Conservation (phyloP, 2,888 invertebrate genomes). For the Arctia plantaginis region DNA sequence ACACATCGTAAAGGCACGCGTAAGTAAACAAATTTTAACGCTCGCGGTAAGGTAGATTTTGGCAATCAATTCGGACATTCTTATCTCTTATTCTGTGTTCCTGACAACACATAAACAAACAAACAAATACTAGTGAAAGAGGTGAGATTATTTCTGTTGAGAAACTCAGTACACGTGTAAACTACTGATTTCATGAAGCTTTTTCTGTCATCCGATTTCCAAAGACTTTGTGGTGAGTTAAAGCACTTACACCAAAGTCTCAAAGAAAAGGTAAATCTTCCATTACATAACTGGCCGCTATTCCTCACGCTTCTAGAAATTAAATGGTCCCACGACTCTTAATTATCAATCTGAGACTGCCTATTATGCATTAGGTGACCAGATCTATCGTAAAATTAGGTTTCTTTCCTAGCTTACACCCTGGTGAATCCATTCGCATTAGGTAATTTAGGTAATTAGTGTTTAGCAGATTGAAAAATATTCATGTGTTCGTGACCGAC, state of each 20-base stretch:
- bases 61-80: not conserved
- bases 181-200: not conserved
- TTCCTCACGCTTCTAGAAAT: not conserved
- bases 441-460: not conserved
- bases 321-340: not conserved
- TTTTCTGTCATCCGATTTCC: not conserved
- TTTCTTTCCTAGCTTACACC: not conserved
- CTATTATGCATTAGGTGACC: not conserved
- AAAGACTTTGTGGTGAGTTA: not conserved
- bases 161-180: not conserved
- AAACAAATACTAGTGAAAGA: not conserved
- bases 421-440: not conserved
- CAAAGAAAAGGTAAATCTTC: too few species aligned
- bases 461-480: not conserved
- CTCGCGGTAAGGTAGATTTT: not conserved
- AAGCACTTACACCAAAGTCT: too few species aligned
- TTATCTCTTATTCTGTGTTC: not conserved
- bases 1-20: not conserved
- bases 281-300: not conserved
- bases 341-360: not conserved
- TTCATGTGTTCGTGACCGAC: conserved; percentile 14
- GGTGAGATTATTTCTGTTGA: too few species aligned
- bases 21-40: not conserved
- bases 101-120: not conserved
- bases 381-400: not conserved